A percentile compares a stretch with the other conserved stretches of the same genome.
phyloP scores from a whole-genome alignment of 2,113 vertebrate genomes.

The Indri indri region DNA sequence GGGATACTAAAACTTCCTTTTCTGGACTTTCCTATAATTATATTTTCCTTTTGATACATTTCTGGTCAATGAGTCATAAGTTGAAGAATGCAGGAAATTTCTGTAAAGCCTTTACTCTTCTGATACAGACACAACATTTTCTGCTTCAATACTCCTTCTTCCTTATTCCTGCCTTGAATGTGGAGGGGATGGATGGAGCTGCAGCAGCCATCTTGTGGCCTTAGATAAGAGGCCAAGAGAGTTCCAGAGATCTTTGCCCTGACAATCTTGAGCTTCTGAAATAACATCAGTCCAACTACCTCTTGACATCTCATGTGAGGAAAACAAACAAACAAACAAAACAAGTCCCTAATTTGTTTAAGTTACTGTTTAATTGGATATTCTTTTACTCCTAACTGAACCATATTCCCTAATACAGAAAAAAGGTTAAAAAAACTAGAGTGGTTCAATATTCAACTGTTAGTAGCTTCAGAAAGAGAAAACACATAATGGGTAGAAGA shows the following conservation, averaged over 20 bases:
- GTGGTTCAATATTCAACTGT: background rate
- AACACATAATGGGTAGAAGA: background rate
- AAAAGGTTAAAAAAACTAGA: background rate
- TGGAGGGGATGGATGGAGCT: background rate
- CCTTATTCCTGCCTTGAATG: background rate
- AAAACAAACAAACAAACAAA: background rate
- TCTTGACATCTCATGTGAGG: background rate
- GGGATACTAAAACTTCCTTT: background rate
- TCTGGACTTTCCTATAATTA: background rate
- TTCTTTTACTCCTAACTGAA: background rate
- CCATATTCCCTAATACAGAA: background rate
- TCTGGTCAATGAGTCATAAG: background rate
- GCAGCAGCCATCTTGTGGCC: background rate
- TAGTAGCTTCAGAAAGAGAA: slow-evolving; percentile 2
- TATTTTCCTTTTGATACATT: background rate
- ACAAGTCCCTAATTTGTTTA: background rate
- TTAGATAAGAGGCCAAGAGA: background rate
- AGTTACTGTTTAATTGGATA: background rate
- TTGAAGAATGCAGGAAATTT: background rate
- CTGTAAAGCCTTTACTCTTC: background rate
- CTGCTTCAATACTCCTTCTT: background rate
- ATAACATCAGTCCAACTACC: background rate
- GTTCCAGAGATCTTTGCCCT: background rate
- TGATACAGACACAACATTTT: background rate
- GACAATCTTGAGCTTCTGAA: background rate